Evolutionary conservation across 2,113 vertebrate genomes (phyloP), one percentile per base, ranked within the genome.

Genomic region (Leptobrachium ailaonicum): DNA sequence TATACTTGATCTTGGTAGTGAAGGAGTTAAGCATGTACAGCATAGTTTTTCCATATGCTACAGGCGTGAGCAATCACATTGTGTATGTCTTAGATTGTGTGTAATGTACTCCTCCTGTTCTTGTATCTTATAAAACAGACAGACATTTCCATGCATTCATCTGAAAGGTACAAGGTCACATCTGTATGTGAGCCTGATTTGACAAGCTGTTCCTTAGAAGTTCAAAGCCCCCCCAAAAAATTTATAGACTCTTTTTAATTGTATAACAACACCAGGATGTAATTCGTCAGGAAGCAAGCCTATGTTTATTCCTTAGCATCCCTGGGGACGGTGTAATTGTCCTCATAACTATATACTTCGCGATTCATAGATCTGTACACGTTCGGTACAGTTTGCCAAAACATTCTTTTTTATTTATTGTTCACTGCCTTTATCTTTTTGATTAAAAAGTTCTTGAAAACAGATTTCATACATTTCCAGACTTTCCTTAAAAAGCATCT

Each of bases 81-180:
- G 60, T 43, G 45, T 68, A 54, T 20, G 50, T 32, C 69, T 50
- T 63, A n/a, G 45, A 41, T 3, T 41, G 6, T 47, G 43, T 44
- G 20, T 60, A 71, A 20, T 9, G 56, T 14, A 10, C 44, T 2
- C 43, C 43, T 7, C 7, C 53, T 47, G 11, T 14, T 20, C 62
- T 32, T 44, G 44, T 64, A 79, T 62, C 32, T 72, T 64, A 71
- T 44, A 58, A 53, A 79, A 53, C 32, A 43, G 4, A 13, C 14
- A 3, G 2, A 60, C 5, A 54, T 66, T 50, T 7, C 40, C 63
- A 66, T 73, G 73, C 60, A 64, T 47, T 41, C 10, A 71, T 8
- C 2, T 1, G 8, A 54, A 42, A 73, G 45, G 58, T 6, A 73
- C 60, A 42, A 73, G 70, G 77, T 79, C 77, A 79, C 77, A 73